These are phyloP conservation scores for Premnoplex brunnescens DNA, from an alignment of 2,797 vertebrate species.

Conservation along the genomic window DNA sequence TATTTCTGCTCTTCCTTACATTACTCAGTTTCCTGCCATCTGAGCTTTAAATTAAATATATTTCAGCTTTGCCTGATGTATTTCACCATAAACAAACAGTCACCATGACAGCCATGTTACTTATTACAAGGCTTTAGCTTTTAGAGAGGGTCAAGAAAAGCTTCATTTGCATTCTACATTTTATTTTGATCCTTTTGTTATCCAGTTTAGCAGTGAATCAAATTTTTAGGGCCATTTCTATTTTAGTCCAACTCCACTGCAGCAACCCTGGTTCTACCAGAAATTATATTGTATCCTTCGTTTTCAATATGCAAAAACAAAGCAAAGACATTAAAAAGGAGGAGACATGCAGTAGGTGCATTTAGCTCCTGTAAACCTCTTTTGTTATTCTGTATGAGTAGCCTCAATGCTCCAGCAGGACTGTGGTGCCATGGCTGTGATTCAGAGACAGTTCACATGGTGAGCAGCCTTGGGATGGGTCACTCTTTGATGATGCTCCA, in stretches of 20 bases:
- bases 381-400: background rate
- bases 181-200: background rate
- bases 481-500: background rate
- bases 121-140: conserved; percentile 25
- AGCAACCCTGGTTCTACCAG: background rate
- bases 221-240: background rate
- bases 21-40: background rate
- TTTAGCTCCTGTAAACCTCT: background rate
- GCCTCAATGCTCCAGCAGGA: background rate
- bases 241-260: background rate
- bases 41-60: conserved; percentile 25
- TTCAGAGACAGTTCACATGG: background rate
- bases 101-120: conserved; percentile 35
- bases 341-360: background rate
- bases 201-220: background rate
- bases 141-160: background rate
- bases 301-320: background rate
- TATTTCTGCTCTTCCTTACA: background rate
- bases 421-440: background rate
- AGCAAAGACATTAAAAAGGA: background rate
- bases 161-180: background rate
- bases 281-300: background rate
- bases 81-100: conserved; percentile 26
- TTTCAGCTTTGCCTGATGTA: background rate
- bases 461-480: background rate